Conservation (phyloP, 1,140 invertebrate genomes). For the Vanessa atalanta region DNA sequence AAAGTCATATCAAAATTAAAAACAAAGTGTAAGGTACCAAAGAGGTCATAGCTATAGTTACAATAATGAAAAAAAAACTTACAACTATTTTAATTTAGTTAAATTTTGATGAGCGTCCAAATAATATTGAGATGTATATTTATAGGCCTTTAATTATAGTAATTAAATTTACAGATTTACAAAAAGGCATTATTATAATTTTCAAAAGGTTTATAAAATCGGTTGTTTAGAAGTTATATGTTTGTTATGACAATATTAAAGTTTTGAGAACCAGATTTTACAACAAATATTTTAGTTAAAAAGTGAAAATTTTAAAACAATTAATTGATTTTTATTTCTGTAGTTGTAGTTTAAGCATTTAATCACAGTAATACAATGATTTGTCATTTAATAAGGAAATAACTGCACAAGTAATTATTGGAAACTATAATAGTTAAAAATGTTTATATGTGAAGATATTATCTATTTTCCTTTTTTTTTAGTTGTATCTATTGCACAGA, state of each 20-base stretch:
- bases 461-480: no score
- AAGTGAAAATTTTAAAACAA: no score
- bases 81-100: slow-evolving; percentile 14
- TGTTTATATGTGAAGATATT: no score
- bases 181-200: slow-evolving; percentile 4
- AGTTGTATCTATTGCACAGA: no score
- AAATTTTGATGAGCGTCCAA: slow-evolving; percentile 16
- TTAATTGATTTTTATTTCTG: no score
- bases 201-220: neutral
- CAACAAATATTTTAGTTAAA: neutral
- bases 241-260: neutral
- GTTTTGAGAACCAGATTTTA: neutral
- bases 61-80: neutral
- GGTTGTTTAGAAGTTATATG: neutral
- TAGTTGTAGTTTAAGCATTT: no score
- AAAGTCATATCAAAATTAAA: slow-evolving; percentile 47
- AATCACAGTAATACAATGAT: no score
- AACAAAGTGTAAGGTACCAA: slow-evolving; percentile 52
- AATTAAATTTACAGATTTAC: neutral
- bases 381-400: no score
- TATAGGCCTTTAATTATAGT: neutral
- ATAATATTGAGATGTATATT: slow-evolving; percentile 11
- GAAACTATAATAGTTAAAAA: no score
- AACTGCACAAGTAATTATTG: no score
- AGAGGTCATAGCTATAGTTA: slow-evolving; percentile 37